These are phyloP conservation scores for Delichon dasypus DNA, from an alignment of 2,797 vertebrate genomes.

Conservation along the genomic window DNA sequence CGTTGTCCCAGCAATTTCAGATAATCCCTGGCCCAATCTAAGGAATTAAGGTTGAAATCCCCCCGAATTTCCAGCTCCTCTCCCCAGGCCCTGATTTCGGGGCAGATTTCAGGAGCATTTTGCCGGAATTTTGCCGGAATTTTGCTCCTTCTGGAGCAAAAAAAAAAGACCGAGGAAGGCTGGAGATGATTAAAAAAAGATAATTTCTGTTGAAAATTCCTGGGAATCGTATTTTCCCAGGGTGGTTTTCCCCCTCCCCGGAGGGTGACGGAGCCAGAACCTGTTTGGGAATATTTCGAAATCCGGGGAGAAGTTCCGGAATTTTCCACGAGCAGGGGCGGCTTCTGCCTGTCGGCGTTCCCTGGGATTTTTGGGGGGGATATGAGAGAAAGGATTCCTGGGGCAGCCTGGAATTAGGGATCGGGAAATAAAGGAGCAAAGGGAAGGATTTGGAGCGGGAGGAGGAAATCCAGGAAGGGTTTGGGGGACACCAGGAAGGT, in stretches of 20 bases:
- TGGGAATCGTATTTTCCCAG: accelerated
- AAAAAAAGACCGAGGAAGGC: background rate
- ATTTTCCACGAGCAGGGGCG: conserved; percentile 1
- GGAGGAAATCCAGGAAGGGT: background rate
- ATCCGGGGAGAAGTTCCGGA: background rate
- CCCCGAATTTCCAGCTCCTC: background rate
- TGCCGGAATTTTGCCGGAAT: background rate
- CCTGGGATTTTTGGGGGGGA: background rate
- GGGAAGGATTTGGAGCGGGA: accelerated
- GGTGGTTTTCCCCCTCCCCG: background rate
- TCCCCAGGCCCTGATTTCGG: accelerated
- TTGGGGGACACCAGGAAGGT: accelerated
- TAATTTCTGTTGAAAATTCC: background rate
- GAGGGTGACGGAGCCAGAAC: background rate
- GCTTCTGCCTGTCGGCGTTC: background rate
- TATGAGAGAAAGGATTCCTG: background rate
- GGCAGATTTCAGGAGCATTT: accelerated
- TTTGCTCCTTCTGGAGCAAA: background rate
- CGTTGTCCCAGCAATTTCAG: background rate
- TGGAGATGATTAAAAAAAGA: background rate
- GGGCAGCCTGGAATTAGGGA: background rate
- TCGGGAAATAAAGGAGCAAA: background rate
- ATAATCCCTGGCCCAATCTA: no score
- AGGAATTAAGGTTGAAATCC: background rate
- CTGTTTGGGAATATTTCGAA: background rate